These are phyloP conservation scores for Pseudachorutes palmiensis DNA, from an alignment of 1,140 invertebrate genomes.

Conservation along the genomic window DNA sequence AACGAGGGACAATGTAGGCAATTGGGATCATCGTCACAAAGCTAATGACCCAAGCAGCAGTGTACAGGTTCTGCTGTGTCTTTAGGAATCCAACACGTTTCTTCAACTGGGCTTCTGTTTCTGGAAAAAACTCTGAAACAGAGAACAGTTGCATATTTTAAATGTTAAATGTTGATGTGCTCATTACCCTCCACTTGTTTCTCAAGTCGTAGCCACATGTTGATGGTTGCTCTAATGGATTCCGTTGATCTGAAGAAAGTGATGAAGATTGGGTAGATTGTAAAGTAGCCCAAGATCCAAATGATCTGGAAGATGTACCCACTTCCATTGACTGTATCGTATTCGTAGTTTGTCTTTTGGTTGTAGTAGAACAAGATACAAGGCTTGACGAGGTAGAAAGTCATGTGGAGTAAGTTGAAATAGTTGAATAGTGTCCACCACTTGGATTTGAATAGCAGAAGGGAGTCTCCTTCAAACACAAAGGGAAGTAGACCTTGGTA, in stretches of 20 bases:
- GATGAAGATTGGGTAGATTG: not conserved
- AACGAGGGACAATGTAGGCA: not conserved
- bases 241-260: not conserved
- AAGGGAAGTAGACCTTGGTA: not conserved
- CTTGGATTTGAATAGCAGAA: not conserved
- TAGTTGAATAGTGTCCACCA: not conserved
- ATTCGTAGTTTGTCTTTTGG: not conserved
- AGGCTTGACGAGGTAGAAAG: not conserved
- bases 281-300: constrained; percentile 7
- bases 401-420: not conserved
- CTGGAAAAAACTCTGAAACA: constrained; percentile 1
- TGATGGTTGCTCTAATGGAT: not conserved
- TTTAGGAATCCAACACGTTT: constrained; percentile 7
- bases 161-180: not conserved
- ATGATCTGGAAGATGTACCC: constrained; percentile 2
- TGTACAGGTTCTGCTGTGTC: not conserved
- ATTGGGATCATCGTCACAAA: constrained; percentile 6
- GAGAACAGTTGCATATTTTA: no score
- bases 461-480: not conserved
- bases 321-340: not conserved
- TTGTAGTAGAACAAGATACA: not conserved
- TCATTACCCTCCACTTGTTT: not conserved
- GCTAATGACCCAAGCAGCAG: not conserved
- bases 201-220: not conserved
- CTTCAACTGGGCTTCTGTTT: not conserved